A percentile compares a stretch with the other conserved stretches of the same genome.
Evolutionary conservation across 2,888 invertebrate species (phyloP).

Genomic region (Drosophila leonis): DNA sequence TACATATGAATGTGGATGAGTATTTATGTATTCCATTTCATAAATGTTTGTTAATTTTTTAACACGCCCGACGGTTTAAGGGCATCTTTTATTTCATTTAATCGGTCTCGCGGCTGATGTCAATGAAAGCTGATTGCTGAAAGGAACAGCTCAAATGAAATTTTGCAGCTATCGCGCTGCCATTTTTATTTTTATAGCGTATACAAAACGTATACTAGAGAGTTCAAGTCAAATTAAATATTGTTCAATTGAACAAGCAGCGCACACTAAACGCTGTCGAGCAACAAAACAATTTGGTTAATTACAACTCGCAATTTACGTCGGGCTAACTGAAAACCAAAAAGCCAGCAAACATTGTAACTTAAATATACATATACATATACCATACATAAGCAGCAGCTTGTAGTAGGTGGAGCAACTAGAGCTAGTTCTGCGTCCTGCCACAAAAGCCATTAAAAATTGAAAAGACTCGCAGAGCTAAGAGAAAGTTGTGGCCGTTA

Average conservation of each 20-base stretch:
- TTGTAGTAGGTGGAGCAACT: neutral
- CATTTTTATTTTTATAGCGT: neutral
- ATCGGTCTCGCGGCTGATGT: constrained; percentile 42
- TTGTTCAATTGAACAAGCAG: neutral
- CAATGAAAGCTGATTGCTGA: constrained; percentile 35
- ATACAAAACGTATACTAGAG: neutral
- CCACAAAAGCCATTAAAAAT: constrained; percentile 66
- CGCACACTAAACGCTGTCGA: constrained; percentile 22
- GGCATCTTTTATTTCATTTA: constrained; percentile 48
- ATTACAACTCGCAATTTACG: constrained; percentile 59
- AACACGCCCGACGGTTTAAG: constrained; percentile 12
- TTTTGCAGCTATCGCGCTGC: constrained; percentile 7
- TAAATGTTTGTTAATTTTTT: constrained; percentile 74
- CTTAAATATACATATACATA: constrained; percentile 11
- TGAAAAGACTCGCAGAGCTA: constrained; percentile 35
- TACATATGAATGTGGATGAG: neutral
- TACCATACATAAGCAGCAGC: neutral
- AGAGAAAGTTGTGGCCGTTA: constrained; percentile 32
- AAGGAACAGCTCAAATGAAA: constrained; percentile 29
- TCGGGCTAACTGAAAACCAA: constrained; percentile 41
- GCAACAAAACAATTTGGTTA: constrained; percentile 65
- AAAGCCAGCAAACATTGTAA: constrained; percentile 20
- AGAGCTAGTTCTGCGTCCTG: constrained; percentile 25
- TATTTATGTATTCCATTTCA: constrained; percentile 35
- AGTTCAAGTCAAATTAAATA: neutral